These are phyloP conservation scores for Dromococcyx pavoninus DNA, from an alignment of 2,797 vertebrate genomes.

Conservation along the genomic window DNA sequence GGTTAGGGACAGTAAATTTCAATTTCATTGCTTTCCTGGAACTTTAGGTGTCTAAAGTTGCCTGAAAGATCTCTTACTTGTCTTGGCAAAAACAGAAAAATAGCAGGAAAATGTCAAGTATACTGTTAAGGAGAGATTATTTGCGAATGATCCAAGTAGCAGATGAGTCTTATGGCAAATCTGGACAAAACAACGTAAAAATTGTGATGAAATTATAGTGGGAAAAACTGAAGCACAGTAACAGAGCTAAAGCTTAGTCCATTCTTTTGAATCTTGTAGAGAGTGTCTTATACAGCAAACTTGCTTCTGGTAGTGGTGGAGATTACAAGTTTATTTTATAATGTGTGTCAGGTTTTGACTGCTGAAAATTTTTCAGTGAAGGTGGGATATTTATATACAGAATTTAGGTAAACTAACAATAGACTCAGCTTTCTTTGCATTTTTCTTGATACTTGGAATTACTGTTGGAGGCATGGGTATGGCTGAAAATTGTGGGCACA, in stretches of 20 bases:
- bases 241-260: neutral
- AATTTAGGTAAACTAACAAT: neutral
- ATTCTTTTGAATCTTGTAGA: neutral
- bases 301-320: neutral
- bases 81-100: neutral
- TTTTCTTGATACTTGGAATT: neutral
- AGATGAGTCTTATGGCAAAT: neutral
- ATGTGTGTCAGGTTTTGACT: neutral
- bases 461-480: neutral
- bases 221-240: neutral
- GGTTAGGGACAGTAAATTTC: neutral
- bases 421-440: neutral
- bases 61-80: neutral
- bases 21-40: neutral
- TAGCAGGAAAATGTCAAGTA: neutral
- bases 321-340: neutral
- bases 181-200: neutral
- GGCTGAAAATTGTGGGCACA: neutral
- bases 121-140: accelerated
- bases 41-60: neutral
- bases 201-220: neutral
- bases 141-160: neutral
- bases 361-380: neutral
- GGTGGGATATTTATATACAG: neutral
- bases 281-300: neutral